Conservation (phyloP, 2,888 invertebrate genomes). For the Lithophane leautieri region DNA sequence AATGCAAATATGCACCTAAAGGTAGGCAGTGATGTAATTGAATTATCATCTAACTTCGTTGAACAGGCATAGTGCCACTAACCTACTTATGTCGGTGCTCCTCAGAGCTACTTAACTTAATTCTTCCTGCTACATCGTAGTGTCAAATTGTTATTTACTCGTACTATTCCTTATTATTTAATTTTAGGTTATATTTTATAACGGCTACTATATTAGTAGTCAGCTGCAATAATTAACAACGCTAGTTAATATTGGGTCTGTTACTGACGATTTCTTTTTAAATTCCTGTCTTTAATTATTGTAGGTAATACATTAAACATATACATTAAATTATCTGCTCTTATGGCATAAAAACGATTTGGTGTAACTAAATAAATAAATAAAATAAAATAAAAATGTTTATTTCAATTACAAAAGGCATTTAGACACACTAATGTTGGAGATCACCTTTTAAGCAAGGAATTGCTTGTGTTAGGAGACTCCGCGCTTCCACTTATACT, state of each 20-base stretch:
- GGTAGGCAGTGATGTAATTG: constrained; percentile 39
- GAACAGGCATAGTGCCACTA: constrained; percentile 42
- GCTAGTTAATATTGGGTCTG: not conserved
- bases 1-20: constrained; percentile 33
- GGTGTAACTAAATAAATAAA: not conserved
- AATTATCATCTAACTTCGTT: constrained; percentile 51
- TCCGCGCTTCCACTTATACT: too few species aligned
- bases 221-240: not conserved
- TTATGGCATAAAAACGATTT: not conserved
- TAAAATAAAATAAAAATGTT: too few species aligned
- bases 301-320: too few species aligned
- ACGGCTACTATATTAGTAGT: not conserved
- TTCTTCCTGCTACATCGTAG: not conserved
- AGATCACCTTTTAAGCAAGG: too few species aligned
- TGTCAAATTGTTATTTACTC: constrained; percentile 4
- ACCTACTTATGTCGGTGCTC: constrained; percentile 52
- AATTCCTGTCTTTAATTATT: not conserved
- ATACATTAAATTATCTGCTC: not conserved
- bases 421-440: too few species aligned
- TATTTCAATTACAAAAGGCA: too few species aligned
- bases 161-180: too few species aligned
- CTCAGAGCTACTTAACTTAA: constrained; percentile 21
- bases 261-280: not conserved
- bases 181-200: not conserved
- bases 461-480: too few species aligned